phyloP scores from a whole-genome alignment of 2,113 vertebrate genomes.

The Delphinus delphis region DNA sequence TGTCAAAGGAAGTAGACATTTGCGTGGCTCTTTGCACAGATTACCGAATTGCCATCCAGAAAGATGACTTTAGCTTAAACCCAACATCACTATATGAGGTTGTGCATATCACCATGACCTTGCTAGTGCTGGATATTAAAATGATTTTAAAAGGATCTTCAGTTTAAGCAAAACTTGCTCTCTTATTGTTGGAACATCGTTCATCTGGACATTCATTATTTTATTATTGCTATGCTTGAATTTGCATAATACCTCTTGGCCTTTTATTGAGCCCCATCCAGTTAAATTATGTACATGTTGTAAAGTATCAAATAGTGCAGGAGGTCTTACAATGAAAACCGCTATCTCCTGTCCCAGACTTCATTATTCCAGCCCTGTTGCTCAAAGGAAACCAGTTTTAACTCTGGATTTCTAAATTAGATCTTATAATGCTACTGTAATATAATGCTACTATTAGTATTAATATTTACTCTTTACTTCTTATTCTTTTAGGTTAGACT shows the following conservation, averaged over 20 bases:
- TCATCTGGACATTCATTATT: background rate
- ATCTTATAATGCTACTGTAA: background rate
- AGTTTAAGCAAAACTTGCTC: slow-evolving; percentile 24
- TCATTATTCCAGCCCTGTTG: background rate
- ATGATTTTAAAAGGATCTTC: background rate
- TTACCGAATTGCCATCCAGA: background rate
- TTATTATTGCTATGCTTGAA: background rate
- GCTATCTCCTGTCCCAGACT: background rate
- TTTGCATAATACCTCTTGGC: background rate
- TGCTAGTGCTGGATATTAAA: background rate
- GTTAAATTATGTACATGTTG: background rate
- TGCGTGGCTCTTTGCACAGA: background rate
- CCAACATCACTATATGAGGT: background rate
- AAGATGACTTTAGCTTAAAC: background rate
- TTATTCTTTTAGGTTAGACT: background rate
- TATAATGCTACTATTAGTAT: background rate
- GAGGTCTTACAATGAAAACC: background rate
- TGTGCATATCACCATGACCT: background rate
- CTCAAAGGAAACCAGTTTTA: background rate
- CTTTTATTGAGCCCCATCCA: background rate
- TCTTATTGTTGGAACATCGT: background rate
- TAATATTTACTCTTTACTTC: background rate
- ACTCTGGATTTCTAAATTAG: background rate
- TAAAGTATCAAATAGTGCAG: background rate
- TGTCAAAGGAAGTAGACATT: background rate